Evolutionary conservation across 2,113 vertebrate genomes (phyloP).

Genomic region (Phoenicopterus ruber): DNA sequence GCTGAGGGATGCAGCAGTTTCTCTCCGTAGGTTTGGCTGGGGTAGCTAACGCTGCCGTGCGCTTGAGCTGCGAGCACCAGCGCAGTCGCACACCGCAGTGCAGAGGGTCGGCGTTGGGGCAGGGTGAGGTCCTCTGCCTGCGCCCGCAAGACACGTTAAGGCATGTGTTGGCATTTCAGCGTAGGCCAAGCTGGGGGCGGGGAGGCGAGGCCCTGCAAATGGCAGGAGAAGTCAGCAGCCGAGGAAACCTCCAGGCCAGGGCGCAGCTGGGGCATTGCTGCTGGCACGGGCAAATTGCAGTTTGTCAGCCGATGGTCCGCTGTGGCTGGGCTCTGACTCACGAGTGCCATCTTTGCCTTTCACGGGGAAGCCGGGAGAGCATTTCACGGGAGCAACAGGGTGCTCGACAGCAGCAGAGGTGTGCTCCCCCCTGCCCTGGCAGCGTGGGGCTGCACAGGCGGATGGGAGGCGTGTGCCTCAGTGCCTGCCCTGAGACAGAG

Average conservation of each 20-base stretch:
- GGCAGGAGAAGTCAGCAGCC: not conserved
- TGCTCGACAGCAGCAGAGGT: not conserved
- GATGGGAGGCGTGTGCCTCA: not conserved
- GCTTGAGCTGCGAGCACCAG: fast-evolving
- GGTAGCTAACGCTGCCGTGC: fast-evolving
- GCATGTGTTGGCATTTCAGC: not conserved
- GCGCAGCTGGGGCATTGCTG: fast-evolving
- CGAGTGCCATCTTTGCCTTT: fast-evolving
- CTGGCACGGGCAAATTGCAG: not conserved
- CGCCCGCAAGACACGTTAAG: not conserved
- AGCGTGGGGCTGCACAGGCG: fast-evolving
- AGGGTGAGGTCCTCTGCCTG: not conserved
- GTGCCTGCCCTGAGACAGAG: not conserved
- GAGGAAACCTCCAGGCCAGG: not conserved
- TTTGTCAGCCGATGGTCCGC: not conserved
- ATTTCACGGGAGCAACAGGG: fast-evolving
- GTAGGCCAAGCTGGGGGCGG: not conserved
- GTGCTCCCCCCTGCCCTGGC: too few species aligned
- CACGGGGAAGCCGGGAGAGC: fast-evolving
- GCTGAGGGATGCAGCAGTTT: not conserved
- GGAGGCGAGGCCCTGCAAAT: not conserved
- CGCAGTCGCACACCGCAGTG: too few species aligned
- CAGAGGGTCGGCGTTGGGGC: not conserved
- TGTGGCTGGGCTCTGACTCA: not conserved
- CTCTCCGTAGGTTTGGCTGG: not conserved